phyloP scores from a whole-genome alignment of 2,888 invertebrate genomes.

The Hirudinaria manillensis region DNA sequence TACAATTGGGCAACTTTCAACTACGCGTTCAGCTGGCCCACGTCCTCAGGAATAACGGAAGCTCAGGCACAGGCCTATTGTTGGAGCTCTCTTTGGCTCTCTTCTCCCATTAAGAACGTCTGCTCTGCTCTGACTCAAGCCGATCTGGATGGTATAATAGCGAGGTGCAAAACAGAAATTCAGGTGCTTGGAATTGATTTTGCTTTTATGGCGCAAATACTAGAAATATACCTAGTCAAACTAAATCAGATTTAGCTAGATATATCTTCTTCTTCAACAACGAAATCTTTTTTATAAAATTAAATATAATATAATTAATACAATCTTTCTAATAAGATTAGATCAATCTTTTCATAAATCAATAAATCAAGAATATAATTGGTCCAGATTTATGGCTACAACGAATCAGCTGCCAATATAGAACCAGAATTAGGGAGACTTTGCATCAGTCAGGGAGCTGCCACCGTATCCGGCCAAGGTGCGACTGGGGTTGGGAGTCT shows the following conservation, averaged over 20 bases:
- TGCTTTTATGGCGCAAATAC: too few species aligned
- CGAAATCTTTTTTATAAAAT: not conserved
- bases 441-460: constrained; percentile 18
- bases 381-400: constrained; percentile 7
- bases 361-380: not conserved
- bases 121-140: constrained; percentile 12
- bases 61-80: constrained; percentile 18
- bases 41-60: constrained; percentile 18
- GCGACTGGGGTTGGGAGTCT: constrained; percentile 14
- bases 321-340: too few species aligned
- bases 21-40: constrained; percentile 11
- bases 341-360: too few species aligned
- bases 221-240: too few species aligned
- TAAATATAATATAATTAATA: too few species aligned
- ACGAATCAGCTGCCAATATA: constrained; percentile 18
- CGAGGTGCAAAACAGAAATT: constrained; percentile 21
- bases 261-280: not conserved
- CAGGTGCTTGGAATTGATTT: constrained; percentile 7
- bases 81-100: constrained; percentile 2
- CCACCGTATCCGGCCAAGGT: not conserved
- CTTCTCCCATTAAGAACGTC: constrained; percentile 20
- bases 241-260: too few species aligned
- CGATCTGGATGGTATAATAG: constrained; percentile 8
- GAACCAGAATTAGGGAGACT: constrained; percentile 25
- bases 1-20: not conserved